Evolutionary conservation across 2,888 invertebrate species (phyloP).

Genomic region (Trachelus iudaicus): DNA sequence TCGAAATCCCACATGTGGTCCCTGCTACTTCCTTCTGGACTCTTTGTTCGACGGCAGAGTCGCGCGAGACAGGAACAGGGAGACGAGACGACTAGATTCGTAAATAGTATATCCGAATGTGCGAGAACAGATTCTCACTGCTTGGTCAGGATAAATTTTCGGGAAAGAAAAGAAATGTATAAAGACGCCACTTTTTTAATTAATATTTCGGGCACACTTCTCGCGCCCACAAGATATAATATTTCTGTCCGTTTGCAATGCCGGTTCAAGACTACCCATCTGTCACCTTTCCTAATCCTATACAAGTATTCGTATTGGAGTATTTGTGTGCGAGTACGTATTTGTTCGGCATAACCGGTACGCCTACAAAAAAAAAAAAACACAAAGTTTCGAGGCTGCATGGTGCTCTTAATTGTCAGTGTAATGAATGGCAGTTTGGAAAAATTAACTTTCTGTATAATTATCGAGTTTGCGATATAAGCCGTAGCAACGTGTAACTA

Average conservation of each 20-base stretch:
- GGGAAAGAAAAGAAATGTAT: no score
- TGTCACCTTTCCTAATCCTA: no score
- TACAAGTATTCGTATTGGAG: no score
- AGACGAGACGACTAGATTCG: background rate
- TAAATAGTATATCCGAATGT: background rate
- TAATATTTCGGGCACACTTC: no score
- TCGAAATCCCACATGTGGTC: background rate
- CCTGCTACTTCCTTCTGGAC: background rate
- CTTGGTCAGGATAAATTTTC: no score
- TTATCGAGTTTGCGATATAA: background rate
- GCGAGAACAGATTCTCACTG: no score
- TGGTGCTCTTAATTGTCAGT: conserved; percentile 28
- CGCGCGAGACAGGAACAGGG: background rate
- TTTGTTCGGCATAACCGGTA: no score
- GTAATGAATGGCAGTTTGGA: conserved; percentile 26
- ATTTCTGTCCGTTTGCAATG: no score
- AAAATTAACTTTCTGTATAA: background rate
- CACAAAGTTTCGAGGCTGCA: background rate
- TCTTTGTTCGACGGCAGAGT: background rate
- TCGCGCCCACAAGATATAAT: no score
- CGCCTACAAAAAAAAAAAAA: background rate
- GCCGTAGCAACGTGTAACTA: background rate
- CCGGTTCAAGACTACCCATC: no score
- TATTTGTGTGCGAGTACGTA: no score
- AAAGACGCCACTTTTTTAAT: no score